Conservation (phyloP, 2,888 invertebrate genomes). For the Sicus ferrugineus region DNA sequence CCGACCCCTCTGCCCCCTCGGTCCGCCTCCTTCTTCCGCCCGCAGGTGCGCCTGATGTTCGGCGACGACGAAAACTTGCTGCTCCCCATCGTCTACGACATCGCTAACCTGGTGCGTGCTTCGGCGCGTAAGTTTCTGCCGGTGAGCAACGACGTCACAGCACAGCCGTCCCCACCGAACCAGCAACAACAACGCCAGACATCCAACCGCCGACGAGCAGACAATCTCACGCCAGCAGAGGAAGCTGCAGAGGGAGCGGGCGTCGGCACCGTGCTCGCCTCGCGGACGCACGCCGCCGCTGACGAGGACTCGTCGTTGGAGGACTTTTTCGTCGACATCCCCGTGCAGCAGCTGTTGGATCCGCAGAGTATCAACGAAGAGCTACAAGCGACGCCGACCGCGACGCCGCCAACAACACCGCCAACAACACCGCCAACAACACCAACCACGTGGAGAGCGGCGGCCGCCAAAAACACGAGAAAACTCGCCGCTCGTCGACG, state of each 20-base stretch:
- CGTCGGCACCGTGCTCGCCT: conserved; percentile 44
- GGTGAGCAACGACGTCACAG: conserved; percentile 42
- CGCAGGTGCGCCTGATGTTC: conserved; percentile 70
- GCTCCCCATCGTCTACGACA: conserved; percentile 72
- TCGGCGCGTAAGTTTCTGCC: conserved; percentile 62
- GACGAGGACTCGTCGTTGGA: conserved; percentile 46
- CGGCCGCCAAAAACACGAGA: not conserved
- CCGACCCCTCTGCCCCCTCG: no score
- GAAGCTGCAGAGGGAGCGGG: conserved; percentile 39
- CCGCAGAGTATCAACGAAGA: conserved; percentile 57
- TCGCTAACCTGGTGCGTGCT: conserved; percentile 70
- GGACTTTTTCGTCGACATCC: conserved; percentile 54
- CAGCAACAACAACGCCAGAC: conserved; percentile 3
- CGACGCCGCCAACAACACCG: not conserved
- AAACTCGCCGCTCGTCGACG: conserved; percentile 27
- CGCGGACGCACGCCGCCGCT: not conserved
- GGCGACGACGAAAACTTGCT: conserved; percentile 69
- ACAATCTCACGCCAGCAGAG: conserved; percentile 45
- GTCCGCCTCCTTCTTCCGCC: no score
- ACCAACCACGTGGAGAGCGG: not conserved
- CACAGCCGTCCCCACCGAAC: not conserved
- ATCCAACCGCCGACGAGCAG: conserved; percentile 40
- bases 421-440: conserved; percentile 5
- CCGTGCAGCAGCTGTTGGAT: conserved; percentile 50
- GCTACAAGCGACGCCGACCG: conserved; percentile 38